Conservation (phyloP, 1,140 invertebrate species). For the Calycopis cecrops region DNA sequence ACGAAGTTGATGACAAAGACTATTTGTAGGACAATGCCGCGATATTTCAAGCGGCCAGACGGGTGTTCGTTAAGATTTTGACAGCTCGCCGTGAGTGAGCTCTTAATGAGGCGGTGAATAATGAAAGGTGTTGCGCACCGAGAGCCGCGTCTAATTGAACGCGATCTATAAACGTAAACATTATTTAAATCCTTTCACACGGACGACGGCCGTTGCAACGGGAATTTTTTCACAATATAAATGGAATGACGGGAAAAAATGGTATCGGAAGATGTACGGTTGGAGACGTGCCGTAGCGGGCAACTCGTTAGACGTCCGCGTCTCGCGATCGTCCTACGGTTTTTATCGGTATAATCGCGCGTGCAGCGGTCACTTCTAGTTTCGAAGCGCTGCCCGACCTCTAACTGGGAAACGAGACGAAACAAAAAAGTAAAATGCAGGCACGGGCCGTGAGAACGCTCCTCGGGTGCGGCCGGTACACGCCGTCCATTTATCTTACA, state of each 20-base stretch:
- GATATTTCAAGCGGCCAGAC: constrained; percentile 60
- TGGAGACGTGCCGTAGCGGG: constrained; percentile 16
- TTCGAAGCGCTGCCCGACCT: constrained; percentile 54
- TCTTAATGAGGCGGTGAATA: constrained; percentile 74
- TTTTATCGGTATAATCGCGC: constrained; percentile 57
- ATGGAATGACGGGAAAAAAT: constrained; percentile 28
- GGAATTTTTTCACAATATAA: constrained; percentile 26
- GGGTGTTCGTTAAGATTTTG: constrained; percentile 63
- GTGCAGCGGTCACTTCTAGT: constrained; percentile 64
- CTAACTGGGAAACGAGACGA: constrained; percentile 68
- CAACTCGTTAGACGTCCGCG: constrained; percentile 49
- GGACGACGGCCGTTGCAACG: not conserved
- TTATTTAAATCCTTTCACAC: constrained; percentile 14
- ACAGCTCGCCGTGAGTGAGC: constrained; percentile 62
- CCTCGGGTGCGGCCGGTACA: constrained; percentile 43
- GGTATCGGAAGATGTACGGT: constrained; percentile 12
- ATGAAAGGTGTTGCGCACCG: constrained; percentile 63
- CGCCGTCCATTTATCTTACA: constrained; percentile 69
- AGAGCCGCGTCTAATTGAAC: constrained; percentile 61
- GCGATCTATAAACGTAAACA: constrained; percentile 27
- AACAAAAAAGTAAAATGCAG: constrained; percentile 64
- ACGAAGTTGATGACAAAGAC: constrained; percentile 57
- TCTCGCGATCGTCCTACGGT: constrained; percentile 41
- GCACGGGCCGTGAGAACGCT: constrained; percentile 73
- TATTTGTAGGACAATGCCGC: constrained; percentile 60